Percentiles rank a stretch among this genome's conserved stretches.
These are phyloP conservation scores for Halichoeres trimaculatus DNA, from an alignment of 2,113 vertebrate species.

Conservation along the genomic window DNA sequence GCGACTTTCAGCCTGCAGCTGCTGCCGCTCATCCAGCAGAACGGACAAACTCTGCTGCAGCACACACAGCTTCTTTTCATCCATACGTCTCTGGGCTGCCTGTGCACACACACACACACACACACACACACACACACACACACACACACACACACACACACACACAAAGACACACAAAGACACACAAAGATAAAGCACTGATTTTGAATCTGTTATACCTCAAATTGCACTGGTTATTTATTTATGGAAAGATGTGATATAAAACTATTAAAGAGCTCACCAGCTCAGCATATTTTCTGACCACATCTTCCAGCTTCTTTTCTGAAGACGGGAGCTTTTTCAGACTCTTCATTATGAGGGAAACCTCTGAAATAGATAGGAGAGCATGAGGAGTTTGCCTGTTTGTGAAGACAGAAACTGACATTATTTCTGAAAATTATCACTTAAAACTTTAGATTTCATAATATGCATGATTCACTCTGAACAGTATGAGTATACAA, in stretches of 20 bases:
- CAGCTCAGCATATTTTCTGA: conserved; percentile 91
- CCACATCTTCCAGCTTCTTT: conserved; percentile 88
- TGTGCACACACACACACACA: conserved; percentile 58
- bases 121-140: conserved; percentile 18
- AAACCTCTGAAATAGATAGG: conserved; percentile 85
- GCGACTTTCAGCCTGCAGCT: conserved; percentile 88
- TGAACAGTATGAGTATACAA: too few relatives aligned
- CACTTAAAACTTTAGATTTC: too few relatives aligned
- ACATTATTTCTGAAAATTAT: too few relatives aligned
- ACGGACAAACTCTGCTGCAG: conserved; percentile 47
- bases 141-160: too few relatives aligned
- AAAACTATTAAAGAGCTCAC: conserved; percentile 80
- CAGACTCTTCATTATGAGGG: conserved; percentile 87
- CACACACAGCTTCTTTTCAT: conserved; percentile 85
- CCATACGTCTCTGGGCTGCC: conserved; percentile 84
- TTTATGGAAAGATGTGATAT: too few relatives aligned
- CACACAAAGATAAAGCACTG: too few relatives aligned
- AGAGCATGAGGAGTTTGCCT: too few relatives aligned
- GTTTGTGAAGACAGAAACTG: too few relatives aligned
- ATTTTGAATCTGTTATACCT: too few relatives aligned
- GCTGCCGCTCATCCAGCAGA: conserved; percentile 81
- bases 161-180: too few relatives aligned
- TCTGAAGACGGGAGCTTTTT: conserved; percentile 86
- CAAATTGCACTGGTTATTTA: too few relatives aligned
- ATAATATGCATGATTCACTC: too few relatives aligned